Conservation (phyloP, 2,797 vertebrate genomes). For the Schizothorax lantsangensis region DNA sequence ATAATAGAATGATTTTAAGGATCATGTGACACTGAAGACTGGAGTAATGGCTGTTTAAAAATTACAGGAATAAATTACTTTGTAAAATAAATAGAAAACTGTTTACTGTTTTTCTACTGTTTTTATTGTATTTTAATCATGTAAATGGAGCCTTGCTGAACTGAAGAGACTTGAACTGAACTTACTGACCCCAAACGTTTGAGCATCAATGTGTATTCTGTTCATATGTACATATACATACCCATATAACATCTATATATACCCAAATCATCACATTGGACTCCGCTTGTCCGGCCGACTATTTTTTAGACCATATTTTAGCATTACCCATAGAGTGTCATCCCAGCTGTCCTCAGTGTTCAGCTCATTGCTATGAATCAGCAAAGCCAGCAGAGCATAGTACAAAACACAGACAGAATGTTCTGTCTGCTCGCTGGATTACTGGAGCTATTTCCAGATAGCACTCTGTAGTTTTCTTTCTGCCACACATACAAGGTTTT, state of each 20-base stretch:
- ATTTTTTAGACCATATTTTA: constrained; percentile 6
- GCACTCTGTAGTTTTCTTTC: constrained; percentile 54
- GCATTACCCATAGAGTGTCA: constrained; percentile 17
- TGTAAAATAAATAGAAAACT: neutral
- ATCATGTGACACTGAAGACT: neutral
- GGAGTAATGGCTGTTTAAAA: neutral
- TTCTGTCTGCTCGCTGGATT: constrained; percentile 68
- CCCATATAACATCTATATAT: neutral
- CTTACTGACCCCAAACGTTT: neutral
- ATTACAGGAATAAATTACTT: no score
- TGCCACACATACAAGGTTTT: constrained; percentile 44
- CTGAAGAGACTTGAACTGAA: neutral
- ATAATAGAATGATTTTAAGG: neutral
- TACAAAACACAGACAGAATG: constrained; percentile 60
- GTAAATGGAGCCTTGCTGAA: neutral
- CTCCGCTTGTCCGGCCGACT: neutral
- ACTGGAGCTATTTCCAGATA: constrained; percentile 67
- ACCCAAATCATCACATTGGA: neutral
- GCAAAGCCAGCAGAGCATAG: constrained; percentile 59
- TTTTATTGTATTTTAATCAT: neutral
- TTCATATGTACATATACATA: neutral
- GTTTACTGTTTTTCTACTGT: neutral
- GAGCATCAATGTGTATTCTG: neutral
- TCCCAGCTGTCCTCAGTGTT: constrained; percentile 13
- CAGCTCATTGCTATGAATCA: constrained; percentile 53